Base-by-base conservation (phyloP, 2,888 invertebrate species). In the Rotaria socialis region DNA sequence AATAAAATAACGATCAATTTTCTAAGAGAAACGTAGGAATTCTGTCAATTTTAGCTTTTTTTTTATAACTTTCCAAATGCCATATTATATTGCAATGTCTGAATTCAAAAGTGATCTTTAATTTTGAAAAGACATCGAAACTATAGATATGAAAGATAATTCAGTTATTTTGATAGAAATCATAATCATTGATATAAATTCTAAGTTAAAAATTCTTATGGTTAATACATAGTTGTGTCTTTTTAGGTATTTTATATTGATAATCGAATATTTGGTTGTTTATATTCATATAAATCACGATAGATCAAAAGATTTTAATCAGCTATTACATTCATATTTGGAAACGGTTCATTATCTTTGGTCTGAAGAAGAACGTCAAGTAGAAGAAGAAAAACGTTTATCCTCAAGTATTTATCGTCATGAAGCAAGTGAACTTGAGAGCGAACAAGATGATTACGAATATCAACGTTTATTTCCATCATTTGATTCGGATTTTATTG, bases 391-490 rank as follows among this genome's bases (percentile, higher is more conserved):
- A 80, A 43, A 47, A 43, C 75, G 75, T 43, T 24, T 47, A 80
- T 43, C 41, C 24, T 43, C 41, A 24, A 80, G 75, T 80, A 24
- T 80, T 10, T 80, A 80, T 80, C 41, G 47, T 24, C 75, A 80
- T 80, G 75, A 80, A 80, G 35, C 16, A 67, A 47, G 47, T 80
- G 75, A 80, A 80, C 11, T 80, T 43, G 75, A 80, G 47, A 80
- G 75, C 47, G 75, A 47, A 47, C 47, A 47, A 43, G 75, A 80
- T 80, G 43, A 80, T 24, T 4, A 24, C 8, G 75, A 80, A 80
- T 80, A 80, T 80, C 24, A 47, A 43, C 43, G 47, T 43, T 43
- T 80, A 47, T 80, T 80, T 80, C 75, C 75, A 80, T 43, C 41
- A 47, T 80, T 43, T 47, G 75, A 80, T 47, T 22, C 8, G 8